A percentile compares a stretch with the other conserved stretches of the same genome.
Evolutionary conservation across 2,797 vertebrate species (phyloP).

Genomic region (Antennarius maculatus): DNA sequence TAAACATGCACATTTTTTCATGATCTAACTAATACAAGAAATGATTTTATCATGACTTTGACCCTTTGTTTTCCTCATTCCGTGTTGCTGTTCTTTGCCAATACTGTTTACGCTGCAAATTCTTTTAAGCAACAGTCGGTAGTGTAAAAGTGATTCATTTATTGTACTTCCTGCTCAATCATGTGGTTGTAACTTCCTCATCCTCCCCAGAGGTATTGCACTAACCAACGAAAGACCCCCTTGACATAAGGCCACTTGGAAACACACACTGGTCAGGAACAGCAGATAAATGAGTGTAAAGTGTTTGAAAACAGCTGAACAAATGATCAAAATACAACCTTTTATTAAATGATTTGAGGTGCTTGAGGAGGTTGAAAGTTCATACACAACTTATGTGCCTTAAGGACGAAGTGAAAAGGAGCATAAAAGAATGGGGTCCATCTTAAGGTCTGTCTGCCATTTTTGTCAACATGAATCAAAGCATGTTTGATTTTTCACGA

Average conservation of each 20-base stretch:
- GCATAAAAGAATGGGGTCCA: too few relatives aligned
- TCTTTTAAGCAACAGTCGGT: constrained; percentile 1
- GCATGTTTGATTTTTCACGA: too few relatives aligned
- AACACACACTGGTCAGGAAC: constrained; percentile 26
- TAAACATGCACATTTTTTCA: constrained; percentile 21
- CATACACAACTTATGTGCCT: neutral
- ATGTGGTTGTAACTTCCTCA: constrained; percentile 4
- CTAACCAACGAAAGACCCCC: constrained; percentile 47
- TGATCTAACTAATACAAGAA: neutral
- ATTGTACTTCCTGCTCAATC: constrained; percentile 32
- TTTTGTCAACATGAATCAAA: too few relatives aligned
- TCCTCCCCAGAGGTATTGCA: constrained; percentile 28
- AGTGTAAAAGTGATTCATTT: constrained; percentile 23
- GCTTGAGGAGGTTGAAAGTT: neutral
- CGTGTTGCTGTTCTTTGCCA: neutral
- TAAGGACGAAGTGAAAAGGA: too few relatives aligned
- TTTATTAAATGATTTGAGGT: constrained; percentile 14
- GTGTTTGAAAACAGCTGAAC: constrained; percentile 18
- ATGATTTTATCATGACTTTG: neutral
- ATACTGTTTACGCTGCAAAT: constrained; percentile 1
- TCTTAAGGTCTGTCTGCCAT: too few relatives aligned
- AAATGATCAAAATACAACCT: constrained; percentile 5
- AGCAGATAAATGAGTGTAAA: constrained; percentile 37
- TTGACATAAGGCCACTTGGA: constrained; percentile 37
- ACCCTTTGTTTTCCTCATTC: neutral